Percentiles rank a stretch among this genome's conserved stretches.
Evolutionary conservation across 2,888 invertebrate species (phyloP).

Genomic region (Drosophila trichaetosa): DNA sequence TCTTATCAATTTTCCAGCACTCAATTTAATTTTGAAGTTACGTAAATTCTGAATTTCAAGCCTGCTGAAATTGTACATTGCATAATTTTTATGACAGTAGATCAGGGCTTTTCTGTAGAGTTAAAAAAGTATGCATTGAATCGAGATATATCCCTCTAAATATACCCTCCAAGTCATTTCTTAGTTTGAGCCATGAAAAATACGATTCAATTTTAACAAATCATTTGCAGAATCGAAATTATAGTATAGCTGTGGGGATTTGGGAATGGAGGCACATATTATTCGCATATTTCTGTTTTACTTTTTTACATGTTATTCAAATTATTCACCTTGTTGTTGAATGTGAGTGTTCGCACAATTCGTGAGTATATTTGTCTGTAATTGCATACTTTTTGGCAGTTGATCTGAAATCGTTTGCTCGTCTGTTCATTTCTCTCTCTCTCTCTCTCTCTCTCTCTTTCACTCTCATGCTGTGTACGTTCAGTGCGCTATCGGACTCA

Average conservation of each 20-base stretch:
- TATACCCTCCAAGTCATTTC: neutral
- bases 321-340: neutral
- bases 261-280: neutral
- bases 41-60: neutral
- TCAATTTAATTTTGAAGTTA: neutral
- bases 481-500: slow-evolving; percentile 52
- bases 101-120: neutral
- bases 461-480: neutral
- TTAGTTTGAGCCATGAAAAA: neutral
- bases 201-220: neutral
- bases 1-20: neutral
- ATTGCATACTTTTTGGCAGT: slow-evolving; percentile 50
- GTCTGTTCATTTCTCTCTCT: neutral
- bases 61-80: neutral
- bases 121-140: neutral
- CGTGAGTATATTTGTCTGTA: neutral
- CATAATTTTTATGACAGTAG: neutral
- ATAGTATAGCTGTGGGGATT: neutral
- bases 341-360: neutral
- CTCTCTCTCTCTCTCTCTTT: neutral
- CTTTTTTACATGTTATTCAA: neutral
- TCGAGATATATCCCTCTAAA: neutral
- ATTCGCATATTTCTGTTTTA: neutral
- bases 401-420: neutral
- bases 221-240: neutral